These are phyloP conservation scores for Mesaphorura yosii DNA, from an alignment of 1,140 invertebrate genomes.

Conservation along the genomic window DNA sequence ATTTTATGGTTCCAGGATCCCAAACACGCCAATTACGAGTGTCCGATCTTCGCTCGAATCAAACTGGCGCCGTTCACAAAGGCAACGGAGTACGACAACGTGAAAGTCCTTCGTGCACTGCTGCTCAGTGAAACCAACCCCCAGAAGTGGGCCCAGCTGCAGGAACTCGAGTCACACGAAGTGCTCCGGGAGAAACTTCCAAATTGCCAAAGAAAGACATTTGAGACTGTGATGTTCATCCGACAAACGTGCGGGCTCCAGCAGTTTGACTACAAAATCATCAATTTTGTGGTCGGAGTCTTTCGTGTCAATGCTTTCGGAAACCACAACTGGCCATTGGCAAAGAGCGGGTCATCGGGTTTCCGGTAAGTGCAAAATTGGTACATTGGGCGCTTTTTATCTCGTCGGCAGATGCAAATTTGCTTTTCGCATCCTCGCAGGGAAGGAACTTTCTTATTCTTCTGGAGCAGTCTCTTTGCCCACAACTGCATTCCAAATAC, in stretches of 20 bases:
- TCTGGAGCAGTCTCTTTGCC: constrained; percentile 41
- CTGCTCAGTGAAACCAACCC: constrained; percentile 48
- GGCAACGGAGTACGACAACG: constrained; percentile 39
- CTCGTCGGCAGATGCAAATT: background rate
- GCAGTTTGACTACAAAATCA: constrained; percentile 44
- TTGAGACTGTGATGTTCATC: constrained; percentile 49
- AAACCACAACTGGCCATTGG: constrained; percentile 2
- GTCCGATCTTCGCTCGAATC: constrained; percentile 4
- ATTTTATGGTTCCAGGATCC: constrained; percentile 3
- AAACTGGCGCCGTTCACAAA: constrained; percentile 4
- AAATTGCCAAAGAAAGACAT: constrained; percentile 43
- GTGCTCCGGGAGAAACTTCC: too few relatives aligned
- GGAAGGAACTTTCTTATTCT: constrained; percentile 14
- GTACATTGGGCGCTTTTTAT: background rate
- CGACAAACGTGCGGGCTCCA: constrained; percentile 44
- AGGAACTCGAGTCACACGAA: constrained; percentile 50
- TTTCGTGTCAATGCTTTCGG: constrained; percentile 53
- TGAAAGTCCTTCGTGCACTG: constrained; percentile 56
- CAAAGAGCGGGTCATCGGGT: background rate
- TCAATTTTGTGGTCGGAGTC: constrained; percentile 51
- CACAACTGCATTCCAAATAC: constrained; percentile 56
- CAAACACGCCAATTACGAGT: constrained; percentile 11
- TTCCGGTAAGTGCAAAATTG: too few relatives aligned
- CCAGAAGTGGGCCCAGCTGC: constrained; percentile 48
- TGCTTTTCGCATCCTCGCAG: background rate